Evolutionary conservation across 2,113 vertebrate species (phyloP).

Genomic region (Ammospiza nelsoni): DNA sequence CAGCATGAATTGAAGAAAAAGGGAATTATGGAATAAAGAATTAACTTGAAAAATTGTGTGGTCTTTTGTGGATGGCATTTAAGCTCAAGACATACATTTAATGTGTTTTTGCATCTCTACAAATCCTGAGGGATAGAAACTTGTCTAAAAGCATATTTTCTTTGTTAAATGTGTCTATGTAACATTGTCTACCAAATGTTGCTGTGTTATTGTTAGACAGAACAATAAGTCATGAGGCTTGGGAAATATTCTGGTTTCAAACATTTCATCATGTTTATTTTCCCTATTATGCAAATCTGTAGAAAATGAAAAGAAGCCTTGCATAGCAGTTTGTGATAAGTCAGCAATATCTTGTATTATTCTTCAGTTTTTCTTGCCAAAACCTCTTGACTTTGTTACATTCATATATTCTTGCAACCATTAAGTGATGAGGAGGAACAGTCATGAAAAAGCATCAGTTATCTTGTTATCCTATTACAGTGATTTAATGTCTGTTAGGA

Average conservation of each 20-base stretch:
- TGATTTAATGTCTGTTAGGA: background rate
- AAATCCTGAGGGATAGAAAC: background rate
- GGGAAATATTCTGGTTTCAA: slow-evolving; percentile 5
- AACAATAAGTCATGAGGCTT: background rate
- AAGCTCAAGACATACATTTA: background rate
- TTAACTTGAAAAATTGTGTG: background rate
- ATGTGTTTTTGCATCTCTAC: background rate
- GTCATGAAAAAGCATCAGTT: background rate
- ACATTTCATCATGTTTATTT: background rate
- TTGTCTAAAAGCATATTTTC: background rate
- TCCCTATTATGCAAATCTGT: background rate
- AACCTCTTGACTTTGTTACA: background rate
- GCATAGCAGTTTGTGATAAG: background rate
- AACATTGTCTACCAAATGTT: background rate
- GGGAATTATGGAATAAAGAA: background rate
- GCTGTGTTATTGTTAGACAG: background rate
- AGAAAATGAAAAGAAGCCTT: background rate
- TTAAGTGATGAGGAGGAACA: background rate
- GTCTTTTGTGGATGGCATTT: background rate
- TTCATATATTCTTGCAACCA: background rate
- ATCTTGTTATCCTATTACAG: background rate
- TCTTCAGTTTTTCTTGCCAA: background rate
- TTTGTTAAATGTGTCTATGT: background rate
- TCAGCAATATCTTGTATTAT: background rate
- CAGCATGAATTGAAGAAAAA: background rate